Conservation (phyloP, 2,797 vertebrate genomes). For the Sphenodon punctatus region DNA sequence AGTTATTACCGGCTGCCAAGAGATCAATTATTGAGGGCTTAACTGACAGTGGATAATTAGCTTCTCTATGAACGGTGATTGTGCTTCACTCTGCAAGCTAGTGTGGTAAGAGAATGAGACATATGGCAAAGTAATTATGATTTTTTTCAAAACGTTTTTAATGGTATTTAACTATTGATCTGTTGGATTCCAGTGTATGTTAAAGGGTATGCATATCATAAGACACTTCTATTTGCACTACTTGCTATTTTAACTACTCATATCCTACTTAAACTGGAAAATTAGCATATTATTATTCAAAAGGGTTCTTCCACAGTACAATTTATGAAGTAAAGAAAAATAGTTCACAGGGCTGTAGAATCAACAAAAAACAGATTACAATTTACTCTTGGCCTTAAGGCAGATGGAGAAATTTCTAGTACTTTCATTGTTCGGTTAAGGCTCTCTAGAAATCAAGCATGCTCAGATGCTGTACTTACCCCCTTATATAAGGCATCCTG, state of each 20-base stretch:
- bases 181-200: constrained; percentile 59
- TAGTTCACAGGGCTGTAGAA: not conserved
- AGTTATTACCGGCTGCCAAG: constrained; percentile 64
- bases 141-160: constrained; percentile 59
- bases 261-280: constrained; percentile 26
- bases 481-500: not conserved
- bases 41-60: constrained; percentile 66
- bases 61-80: constrained; percentile 61
- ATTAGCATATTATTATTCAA: constrained; percentile 5
- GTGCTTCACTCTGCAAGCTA: constrained; percentile 53
- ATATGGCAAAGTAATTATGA: constrained; percentile 68
- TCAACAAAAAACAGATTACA: constrained; percentile 29
- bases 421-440: constrained; percentile 28
- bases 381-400: constrained; percentile 17
- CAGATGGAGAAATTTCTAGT: constrained; percentile 24
- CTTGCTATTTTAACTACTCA: constrained; percentile 43
- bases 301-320: not conserved
- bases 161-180: constrained; percentile 66
- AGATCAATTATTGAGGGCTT: constrained; percentile 62
- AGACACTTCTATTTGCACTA: constrained; percentile 2
- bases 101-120: constrained; percentile 41
- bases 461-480: not conserved
- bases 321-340: constrained; percentile 23
- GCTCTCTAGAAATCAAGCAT: not conserved
- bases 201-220: constrained; percentile 34